Evolutionary conservation across 1,140 invertebrate genomes (phyloP).

Genomic region (Maniola jurtina): DNA sequence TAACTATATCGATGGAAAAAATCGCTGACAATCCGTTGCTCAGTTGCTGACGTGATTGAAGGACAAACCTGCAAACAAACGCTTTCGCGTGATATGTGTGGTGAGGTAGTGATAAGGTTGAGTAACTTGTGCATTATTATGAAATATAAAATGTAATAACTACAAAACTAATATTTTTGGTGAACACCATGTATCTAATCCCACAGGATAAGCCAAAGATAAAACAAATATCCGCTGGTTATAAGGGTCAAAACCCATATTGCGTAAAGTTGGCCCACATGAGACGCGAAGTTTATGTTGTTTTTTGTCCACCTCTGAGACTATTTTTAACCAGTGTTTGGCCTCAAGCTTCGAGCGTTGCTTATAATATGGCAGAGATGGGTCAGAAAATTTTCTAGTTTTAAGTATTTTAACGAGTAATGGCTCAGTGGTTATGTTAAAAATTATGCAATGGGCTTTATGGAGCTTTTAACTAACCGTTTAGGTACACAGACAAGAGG

Average conservation of each 20-base stretch:
- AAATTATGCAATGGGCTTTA: no score
- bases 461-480: no score
- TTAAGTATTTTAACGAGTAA: no score
- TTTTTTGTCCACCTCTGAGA: constrained; percentile 69
- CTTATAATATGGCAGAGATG: constrained; percentile 23
- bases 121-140: background rate
- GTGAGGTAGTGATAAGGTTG: no score
- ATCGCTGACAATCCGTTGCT: no score
- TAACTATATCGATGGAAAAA: no score
- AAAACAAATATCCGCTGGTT: constrained; percentile 74
- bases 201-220: constrained; percentile 63
- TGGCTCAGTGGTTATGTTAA: no score
- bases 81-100: no score
- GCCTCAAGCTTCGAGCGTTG: constrained; percentile 33
- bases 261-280: constrained; percentile 69
- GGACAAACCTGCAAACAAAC: no score
- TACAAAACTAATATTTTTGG: constrained; percentile 8
- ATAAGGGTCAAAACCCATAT: constrained; percentile 75
- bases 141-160: background rate
- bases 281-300: constrained; percentile 46
- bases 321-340: constrained; percentile 67
- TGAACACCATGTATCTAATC: constrained; percentile 46
- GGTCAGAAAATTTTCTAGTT: constrained; percentile 16
- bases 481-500: no score
- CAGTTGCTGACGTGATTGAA: no score